Percentiles rank a stretch among this genome's conserved stretches.
Conservation (phyloP, 1,140 invertebrate species). For the Hormaphis cornu region DNA sequence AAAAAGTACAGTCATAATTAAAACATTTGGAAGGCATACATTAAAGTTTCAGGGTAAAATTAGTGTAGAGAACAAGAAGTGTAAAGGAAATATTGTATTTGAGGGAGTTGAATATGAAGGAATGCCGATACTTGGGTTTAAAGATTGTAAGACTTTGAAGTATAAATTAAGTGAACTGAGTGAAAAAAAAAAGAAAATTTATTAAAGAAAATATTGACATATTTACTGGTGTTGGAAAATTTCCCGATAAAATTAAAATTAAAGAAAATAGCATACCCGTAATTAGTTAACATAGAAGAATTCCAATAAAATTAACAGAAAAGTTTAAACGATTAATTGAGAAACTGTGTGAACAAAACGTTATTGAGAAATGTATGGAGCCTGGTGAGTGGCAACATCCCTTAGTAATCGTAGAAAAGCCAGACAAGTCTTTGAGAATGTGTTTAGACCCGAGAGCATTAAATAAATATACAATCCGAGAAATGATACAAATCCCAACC, state of each 20-base stretch:
- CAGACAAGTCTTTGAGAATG: slow-evolving; percentile 37
- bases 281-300: neutral
- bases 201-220: neutral
- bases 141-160: neutral
- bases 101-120: neutral
- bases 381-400: slow-evolving; percentile 40
- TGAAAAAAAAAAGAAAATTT: neutral
- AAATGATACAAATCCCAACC: neutral
- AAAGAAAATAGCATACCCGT: neutral
- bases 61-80: neutral
- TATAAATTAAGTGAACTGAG: neutral
- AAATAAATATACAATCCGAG: neutral
- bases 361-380: neutral
- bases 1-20: neutral
- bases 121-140: neutral
- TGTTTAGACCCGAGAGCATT: slow-evolving; percentile 22
- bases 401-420: slow-evolving; percentile 41
- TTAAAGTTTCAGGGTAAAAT: neutral
- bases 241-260: neutral
- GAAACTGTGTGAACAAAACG: neutral
- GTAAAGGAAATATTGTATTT: neutral
- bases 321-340: too few relatives aligned
- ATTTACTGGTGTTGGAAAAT: neutral
- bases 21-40: neutral
- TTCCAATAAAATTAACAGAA: neutral